These are phyloP conservation scores for Sciaenops ocellatus DNA, from an alignment of 2,797 vertebrate genomes.

Conservation along the genomic window DNA sequence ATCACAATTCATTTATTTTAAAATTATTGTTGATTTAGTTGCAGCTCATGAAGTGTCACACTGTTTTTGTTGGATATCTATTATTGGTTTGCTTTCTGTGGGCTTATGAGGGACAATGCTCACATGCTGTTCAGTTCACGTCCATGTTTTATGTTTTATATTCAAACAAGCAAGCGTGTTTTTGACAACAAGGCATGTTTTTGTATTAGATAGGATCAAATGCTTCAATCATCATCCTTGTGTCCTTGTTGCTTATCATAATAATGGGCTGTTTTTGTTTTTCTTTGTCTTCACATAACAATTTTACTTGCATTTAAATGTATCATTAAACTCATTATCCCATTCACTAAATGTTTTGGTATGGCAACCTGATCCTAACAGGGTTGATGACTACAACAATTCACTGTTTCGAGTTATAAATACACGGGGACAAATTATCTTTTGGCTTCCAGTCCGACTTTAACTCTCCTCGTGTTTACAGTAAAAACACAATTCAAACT, in stretches of 20 bases:
- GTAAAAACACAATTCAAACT: conserved; percentile 57
- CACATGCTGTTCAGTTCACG: conserved; percentile 1
- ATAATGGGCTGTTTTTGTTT: background rate
- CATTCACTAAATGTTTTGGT: background rate
- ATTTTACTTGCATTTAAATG: conserved; percentile 3
- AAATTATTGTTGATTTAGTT: background rate
- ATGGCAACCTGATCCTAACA: conserved; percentile 2
- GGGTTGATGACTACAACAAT: conserved; percentile 15
- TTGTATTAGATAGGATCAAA: conserved; percentile 28
- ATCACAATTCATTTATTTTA: background rate
- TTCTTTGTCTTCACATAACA: background rate
- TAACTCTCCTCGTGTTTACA: conserved; percentile 54
- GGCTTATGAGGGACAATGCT: background rate
- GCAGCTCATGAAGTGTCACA: background rate
- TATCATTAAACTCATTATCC: conserved; percentile 1
- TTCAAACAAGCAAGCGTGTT: conserved; percentile 51
- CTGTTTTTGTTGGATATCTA: background rate
- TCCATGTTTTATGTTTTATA: conserved; percentile 29
- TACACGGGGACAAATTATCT: conserved; percentile 33
- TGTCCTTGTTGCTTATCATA: conserved; percentile 18
- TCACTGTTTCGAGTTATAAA: conserved; percentile 16
- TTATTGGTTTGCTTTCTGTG: background rate
- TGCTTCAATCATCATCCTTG: background rate
- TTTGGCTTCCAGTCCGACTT: conserved; percentile 25
- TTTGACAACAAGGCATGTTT: conserved; percentile 41